Conservation (phyloP, 2,888 invertebrate genomes). For the Drosophila robusta region DNA sequence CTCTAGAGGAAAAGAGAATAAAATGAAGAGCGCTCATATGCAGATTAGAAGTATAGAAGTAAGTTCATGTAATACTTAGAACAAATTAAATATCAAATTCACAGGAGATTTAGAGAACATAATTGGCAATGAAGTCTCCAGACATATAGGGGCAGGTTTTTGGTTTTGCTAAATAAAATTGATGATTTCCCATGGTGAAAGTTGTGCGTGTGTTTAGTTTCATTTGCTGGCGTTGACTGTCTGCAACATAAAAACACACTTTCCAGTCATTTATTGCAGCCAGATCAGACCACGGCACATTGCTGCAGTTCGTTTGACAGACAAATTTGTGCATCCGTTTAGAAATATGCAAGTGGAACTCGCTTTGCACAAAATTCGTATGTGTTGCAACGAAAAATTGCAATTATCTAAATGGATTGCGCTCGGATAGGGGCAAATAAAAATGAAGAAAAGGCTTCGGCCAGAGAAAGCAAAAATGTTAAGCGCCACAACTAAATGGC, state of each 20-base stretch:
- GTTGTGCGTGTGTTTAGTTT: conserved; percentile 24
- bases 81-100: neutral
- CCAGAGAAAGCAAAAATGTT: neutral
- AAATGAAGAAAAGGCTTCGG: neutral
- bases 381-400: conserved; percentile 41
- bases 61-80: neutral
- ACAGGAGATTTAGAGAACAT: neutral
- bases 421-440: conserved; percentile 8
- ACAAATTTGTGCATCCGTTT: conserved; percentile 71
- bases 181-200: conserved; percentile 50
- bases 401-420: conserved; percentile 76
- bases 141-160: neutral
- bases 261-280: conserved; percentile 62
- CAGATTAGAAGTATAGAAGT: neutral
- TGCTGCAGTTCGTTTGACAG: conserved; percentile 54
- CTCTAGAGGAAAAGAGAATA: neutral
- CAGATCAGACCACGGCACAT: conserved; percentile 34
- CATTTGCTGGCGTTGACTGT: conserved; percentile 27
- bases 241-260: conserved; percentile 71
- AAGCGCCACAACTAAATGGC: conserved; percentile 23
- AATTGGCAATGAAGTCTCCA: neutral
- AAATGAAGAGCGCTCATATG: neutral
- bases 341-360: conserved; percentile 67
- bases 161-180: conserved; percentile 12
- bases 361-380: conserved; percentile 37